Evolutionary conservation across 1,140 invertebrate species (phyloP).

Genomic region (Drosophila ambigua): DNA sequence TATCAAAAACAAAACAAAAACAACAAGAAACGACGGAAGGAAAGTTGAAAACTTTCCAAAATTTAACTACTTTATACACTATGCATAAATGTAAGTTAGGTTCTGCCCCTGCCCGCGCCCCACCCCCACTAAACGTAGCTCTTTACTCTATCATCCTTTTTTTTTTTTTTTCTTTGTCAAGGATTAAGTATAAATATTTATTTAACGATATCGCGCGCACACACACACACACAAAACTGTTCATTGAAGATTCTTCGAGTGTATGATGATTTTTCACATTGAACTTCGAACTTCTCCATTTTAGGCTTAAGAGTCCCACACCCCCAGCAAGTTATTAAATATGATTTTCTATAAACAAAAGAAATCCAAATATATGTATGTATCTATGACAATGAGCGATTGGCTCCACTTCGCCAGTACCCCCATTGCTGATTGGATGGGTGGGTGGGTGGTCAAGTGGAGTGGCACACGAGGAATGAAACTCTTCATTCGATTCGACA

Average conservation of each 20-base stretch:
- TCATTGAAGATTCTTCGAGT: slow-evolving; percentile 70
- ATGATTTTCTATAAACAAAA: slow-evolving; percentile 25
- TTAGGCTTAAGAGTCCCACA: slow-evolving; percentile 16
- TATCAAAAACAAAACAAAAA: slow-evolving; percentile 10
- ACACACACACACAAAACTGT: slow-evolving; percentile 26
- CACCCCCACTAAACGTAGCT: not conserved
- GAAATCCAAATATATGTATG: too few relatives aligned
- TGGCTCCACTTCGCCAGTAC: too few relatives aligned
- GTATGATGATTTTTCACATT: slow-evolving; percentile 60
- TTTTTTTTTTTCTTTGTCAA: not conserved
- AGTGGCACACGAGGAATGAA: slow-evolving; percentile 4
- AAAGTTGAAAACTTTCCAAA: slow-evolving; percentile 18
- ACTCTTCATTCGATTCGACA: slow-evolving; percentile 37
- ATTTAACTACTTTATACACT: slow-evolving; percentile 41
- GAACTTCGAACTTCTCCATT: slow-evolving; percentile 32
- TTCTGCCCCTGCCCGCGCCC: not conserved
- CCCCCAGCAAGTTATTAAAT: slow-evolving; percentile 13
- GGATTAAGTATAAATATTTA: slow-evolving; percentile 40
- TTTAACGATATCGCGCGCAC: slow-evolving; percentile 47
- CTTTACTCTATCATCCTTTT: slow-evolving; percentile 12
- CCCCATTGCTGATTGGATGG: too few relatives aligned
- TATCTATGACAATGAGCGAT: too few relatives aligned
- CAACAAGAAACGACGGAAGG: slow-evolving; percentile 9
- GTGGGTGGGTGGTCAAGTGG: too few relatives aligned
- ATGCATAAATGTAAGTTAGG: slow-evolving; percentile 26